phyloP scores from a whole-genome alignment of 2,888 invertebrate species.

The Drosophila yooni region DNA sequence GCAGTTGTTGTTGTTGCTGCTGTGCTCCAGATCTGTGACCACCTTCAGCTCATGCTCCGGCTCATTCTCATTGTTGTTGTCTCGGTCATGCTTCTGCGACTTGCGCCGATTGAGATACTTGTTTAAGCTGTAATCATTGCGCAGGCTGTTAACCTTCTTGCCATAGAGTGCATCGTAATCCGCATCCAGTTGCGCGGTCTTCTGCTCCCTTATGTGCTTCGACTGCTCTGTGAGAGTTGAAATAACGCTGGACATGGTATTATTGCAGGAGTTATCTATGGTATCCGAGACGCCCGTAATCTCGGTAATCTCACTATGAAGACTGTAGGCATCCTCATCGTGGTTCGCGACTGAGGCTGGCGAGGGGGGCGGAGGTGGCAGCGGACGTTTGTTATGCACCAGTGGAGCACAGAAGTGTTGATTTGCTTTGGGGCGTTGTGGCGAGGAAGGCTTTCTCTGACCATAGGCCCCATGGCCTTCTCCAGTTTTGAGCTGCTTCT shows the following conservation, averaged over 20 bases:
- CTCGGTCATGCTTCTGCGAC: conserved; percentile 63
- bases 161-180: conserved; percentile 80
- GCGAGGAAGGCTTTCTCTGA: conserved; percentile 16
- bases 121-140: conserved; percentile 83
- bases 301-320: conserved; percentile 84
- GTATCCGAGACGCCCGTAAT: conserved; percentile 83
- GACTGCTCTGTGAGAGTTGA: conserved; percentile 56
- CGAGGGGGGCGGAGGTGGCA: conserved; percentile 63
- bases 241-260: conserved; percentile 75
- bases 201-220: conserved; percentile 25
- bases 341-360: conserved; percentile 37
- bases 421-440: conserved; percentile 40
- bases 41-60: conserved; percentile 38
- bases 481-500: background rate
- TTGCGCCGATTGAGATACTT: conserved; percentile 83
- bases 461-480: conserved; percentile 14
- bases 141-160: conserved; percentile 80
- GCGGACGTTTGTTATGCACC: conserved; percentile 59
- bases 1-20: conserved; percentile 20
- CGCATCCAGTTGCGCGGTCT: conserved; percentile 44
- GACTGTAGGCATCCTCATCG: conserved; percentile 83
- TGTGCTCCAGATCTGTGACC: conserved; percentile 40
- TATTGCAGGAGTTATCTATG: conserved; percentile 77
- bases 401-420: conserved; percentile 68
- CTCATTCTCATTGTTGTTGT: conserved; percentile 31